A percentile compares a stretch with the other conserved stretches of the same genome.
These are phyloP conservation scores for Ectropis crepuscularia DNA, from an alignment of 2,888 invertebrate species.

Conservation along the genomic window DNA sequence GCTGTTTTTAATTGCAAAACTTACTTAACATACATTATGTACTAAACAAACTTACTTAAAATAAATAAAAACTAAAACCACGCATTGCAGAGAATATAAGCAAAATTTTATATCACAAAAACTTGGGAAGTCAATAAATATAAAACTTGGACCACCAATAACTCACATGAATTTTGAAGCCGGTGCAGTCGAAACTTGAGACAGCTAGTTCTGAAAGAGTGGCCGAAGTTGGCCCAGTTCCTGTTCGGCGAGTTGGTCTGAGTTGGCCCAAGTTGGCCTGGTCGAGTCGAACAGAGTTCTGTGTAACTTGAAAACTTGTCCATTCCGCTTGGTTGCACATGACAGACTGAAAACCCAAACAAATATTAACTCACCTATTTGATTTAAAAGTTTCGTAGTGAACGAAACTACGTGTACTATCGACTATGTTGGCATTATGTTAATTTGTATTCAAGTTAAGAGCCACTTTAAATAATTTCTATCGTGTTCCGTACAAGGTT, in stretches of 20 bases:
- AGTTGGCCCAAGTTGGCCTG: neutral
- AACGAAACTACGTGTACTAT: no score
- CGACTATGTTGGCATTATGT: no score
- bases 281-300: no score
- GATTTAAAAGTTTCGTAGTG: no score
- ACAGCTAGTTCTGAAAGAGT: constrained; percentile 10
- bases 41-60: no score
- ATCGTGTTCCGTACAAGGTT: no score
- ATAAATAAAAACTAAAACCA: neutral
- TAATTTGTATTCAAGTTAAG: no score
- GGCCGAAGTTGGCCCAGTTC: neutral
- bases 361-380: no score
- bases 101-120: neutral
- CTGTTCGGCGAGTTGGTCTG: neutral
- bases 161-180: constrained; percentile 27
- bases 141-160: constrained; percentile 16
- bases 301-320: neutral
- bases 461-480: no score
- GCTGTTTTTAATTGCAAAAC: no score
- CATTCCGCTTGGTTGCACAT: constrained; percentile 1
- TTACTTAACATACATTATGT: no score
- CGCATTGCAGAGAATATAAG: neutral
- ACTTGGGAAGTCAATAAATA: constrained; percentile 11
- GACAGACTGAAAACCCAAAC: neutral
- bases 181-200: constrained; percentile 10